A percentile compares a stretch with the other conserved stretches of the same genome.
Conservation (phyloP, 2,888 invertebrate genomes). For the Drosophila affinis region DNA sequence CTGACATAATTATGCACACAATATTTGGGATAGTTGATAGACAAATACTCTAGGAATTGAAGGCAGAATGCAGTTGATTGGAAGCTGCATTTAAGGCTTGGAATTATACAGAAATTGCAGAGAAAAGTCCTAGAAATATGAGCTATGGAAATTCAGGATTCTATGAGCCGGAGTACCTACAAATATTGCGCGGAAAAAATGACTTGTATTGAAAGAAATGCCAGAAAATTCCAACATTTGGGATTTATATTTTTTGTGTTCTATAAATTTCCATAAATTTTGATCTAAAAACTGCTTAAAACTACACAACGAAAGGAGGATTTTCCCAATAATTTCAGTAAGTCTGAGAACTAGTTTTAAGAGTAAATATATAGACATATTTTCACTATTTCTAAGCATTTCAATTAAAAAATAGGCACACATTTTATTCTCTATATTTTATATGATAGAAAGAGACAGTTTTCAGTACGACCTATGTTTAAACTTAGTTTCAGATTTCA, state of each 20-base stretch:
- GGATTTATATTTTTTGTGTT: too few relatives aligned
- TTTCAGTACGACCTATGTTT: not conserved
- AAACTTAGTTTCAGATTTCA: too few relatives aligned
- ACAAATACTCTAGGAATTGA: not conserved
- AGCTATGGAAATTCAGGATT: too few relatives aligned
- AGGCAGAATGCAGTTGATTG: not conserved
- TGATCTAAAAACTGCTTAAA: not conserved
- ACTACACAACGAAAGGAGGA: too few relatives aligned
- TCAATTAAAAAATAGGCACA: too few relatives aligned
- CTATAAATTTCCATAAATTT: not conserved
- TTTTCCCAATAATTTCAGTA: not conserved
- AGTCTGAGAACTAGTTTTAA: not conserved
- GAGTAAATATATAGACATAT: not conserved
- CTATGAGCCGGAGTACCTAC: too few relatives aligned
- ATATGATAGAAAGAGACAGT: not conserved
- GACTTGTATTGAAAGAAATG: too few relatives aligned
- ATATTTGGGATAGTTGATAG: not conserved
- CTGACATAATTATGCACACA: conserved; percentile 61
- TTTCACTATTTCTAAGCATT: not conserved
- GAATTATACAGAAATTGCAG: not conserved
- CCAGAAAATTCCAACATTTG: too few relatives aligned
- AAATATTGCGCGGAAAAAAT: too few relatives aligned
- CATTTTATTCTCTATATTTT: not conserved
- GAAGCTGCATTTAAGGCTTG: not conserved
- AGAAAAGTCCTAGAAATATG: too few relatives aligned